These are phyloP conservation scores for Eurytoma adleriae DNA, from an alignment of 2,888 invertebrate genomes.

Conservation along the genomic window DNA sequence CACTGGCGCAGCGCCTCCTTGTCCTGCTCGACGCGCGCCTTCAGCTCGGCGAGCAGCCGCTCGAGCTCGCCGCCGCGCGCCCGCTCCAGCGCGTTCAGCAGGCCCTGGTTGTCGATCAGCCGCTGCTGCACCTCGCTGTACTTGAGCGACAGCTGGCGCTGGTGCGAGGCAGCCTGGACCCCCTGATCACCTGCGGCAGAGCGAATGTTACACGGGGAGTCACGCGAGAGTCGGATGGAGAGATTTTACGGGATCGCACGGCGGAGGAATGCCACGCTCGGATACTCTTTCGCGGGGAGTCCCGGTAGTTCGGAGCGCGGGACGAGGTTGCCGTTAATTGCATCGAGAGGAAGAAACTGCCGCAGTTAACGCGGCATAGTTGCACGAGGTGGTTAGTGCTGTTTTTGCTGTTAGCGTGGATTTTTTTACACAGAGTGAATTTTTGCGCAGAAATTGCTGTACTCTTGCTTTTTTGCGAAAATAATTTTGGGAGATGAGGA, in stretches of 20 bases:
- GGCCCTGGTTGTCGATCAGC: constrained; percentile 93
- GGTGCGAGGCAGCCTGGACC: constrained; percentile 84
- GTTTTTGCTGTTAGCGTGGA: no score
- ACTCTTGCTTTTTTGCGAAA: no score
- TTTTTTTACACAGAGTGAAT: no score
- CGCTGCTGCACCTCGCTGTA: constrained; percentile 92
- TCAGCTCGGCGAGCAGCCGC: constrained; percentile 85
- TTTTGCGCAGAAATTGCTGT: no score
- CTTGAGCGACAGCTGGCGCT: constrained; percentile 89
- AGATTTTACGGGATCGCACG: not conserved
- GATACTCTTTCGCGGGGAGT: not conserved
- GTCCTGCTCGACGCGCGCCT: constrained; percentile 91
- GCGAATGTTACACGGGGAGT: not conserved
- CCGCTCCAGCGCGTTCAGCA: constrained; percentile 90
- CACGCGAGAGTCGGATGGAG: not conserved
- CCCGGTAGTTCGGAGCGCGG: not conserved
- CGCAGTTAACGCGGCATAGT: no score
- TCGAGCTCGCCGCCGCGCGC: constrained; percentile 81
- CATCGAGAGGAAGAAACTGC: no score
- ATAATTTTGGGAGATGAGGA: no score
- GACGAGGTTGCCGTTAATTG: not conserved
- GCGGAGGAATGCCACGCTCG: not conserved
- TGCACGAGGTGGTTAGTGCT: no score
- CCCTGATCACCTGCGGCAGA: constrained; percentile 66
- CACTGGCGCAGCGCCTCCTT: constrained; percentile 88